A percentile compares a stretch with the other conserved stretches of the same genome.
Evolutionary conservation across 1,140 invertebrate species (phyloP).

Genomic region (Camponotus vicinus): DNA sequence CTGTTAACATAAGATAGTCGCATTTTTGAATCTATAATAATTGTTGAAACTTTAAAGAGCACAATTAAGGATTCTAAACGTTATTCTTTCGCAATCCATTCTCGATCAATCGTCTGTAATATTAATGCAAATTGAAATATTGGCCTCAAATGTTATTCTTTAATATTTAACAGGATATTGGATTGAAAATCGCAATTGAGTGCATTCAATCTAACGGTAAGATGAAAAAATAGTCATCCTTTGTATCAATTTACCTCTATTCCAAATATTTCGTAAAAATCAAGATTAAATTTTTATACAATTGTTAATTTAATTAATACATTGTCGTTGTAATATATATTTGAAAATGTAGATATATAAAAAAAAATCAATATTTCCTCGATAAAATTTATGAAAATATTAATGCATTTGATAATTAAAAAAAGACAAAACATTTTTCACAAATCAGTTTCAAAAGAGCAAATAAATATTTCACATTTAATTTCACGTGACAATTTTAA

Average conservation of each 20-base stretch:
- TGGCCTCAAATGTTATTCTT: slow-evolving; percentile 75
- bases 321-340: slow-evolving; percentile 73
- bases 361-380: background rate
- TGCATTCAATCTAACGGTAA: background rate
- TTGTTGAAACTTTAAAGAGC: background rate
- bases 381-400: background rate
- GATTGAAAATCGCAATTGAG: slow-evolving; percentile 13
- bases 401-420: background rate
- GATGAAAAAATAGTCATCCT: slow-evolving; percentile 65
- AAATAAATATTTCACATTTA: slow-evolving; percentile 5
- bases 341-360: background rate
- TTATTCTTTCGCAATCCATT: slow-evolving; percentile 8
- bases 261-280: slow-evolving; percentile 63
- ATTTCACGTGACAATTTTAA: background rate
- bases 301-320: slow-evolving; percentile 77
- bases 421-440: background rate
- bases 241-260: slow-evolving; percentile 15
- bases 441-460: background rate
- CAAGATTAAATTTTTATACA: slow-evolving; percentile 78
- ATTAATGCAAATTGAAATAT: slow-evolving; percentile 65
- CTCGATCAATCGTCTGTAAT: slow-evolving; percentile 1
- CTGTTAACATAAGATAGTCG: background rate
- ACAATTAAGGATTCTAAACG: slow-evolving; percentile 26
- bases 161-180: slow-evolving; percentile 75
- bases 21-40: slow-evolving; percentile 10